Evolutionary conservation across 2,888 invertebrate species (phyloP).

Genomic region (Nemoura dubitans): DNA sequence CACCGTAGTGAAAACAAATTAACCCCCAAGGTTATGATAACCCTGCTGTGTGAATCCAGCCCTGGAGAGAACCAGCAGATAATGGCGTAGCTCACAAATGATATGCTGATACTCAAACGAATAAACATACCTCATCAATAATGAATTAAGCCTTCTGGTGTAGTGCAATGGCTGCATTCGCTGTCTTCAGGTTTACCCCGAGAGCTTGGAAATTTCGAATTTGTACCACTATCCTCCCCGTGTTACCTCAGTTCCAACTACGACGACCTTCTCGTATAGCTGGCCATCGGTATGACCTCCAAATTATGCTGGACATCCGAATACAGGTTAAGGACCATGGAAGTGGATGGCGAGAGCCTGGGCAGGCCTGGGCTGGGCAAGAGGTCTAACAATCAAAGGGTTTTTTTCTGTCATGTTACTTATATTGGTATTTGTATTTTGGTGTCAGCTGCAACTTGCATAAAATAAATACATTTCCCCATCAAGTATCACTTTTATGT

Average conservation of each 20-base stretch:
- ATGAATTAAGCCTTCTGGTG: background rate
- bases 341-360: too few species aligned
- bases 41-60: background rate
- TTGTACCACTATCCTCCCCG: background rate
- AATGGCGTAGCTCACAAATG: background rate
- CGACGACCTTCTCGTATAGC: too few species aligned
- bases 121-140: background rate
- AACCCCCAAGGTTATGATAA: background rate
- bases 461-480: too few species aligned
- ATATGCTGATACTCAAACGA: background rate
- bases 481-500: too few species aligned
- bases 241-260: background rate
- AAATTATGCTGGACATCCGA: too few species aligned
- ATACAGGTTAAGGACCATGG: too few species aligned
- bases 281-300: too few species aligned
- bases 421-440: too few species aligned
- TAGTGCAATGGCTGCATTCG: background rate
- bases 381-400: too few species aligned
- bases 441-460: too few species aligned
- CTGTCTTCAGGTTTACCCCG: background rate
- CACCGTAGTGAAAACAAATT: background rate
- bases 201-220: background rate
- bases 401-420: too few species aligned
- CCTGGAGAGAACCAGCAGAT: background rate
- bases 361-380: too few species aligned